Evolutionary conservation across 2,888 invertebrate species (phyloP), one percentile per base, ranked within the genome.

Genomic region (Hyles lineata): DNA sequence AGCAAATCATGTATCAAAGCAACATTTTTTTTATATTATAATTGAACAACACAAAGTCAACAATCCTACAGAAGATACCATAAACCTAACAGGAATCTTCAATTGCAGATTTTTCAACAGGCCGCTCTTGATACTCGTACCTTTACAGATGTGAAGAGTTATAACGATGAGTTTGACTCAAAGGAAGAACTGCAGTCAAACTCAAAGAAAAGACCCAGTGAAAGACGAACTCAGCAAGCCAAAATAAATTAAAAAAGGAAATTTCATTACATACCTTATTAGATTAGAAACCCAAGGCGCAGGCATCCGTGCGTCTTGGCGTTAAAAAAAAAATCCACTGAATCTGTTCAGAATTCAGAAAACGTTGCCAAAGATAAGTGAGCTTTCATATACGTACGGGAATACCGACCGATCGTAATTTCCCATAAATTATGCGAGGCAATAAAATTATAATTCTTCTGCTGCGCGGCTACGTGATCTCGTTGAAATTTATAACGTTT

Each of bases 361-460:
- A 74, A 76, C 84, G 85, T 83, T 70, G 73, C 15, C 61, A 62
- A 79, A 85, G 83, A 85, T 83, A 85, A 85, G 80, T 83, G 81
- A 79, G 70, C 77, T 74, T 77, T 80, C 84, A 85, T 82, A 81
- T 61, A 50, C 69, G 72, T 61, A 59, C 61, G 61, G 61, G 70
- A 72, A 70, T 72, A 70, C 72, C 67, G 52, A 74, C 75, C 76
- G 72, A 76, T 80, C 72, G 83, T 81, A 80, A 83, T 83, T 86
- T 78, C 75, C 71, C 75, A 80, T 82, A 84, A 83, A 81, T 82
- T 84, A 83, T 79, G 71, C 74, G 74, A 74, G 72, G 87, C 83
- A 85, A 87, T 90, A 89, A 90, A 89, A 88, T 88, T 86, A 85
- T 87, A 88, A 89, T 89, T 87, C 83, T 84, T 83, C 77, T 82